A percentile compares a stretch with the other conserved stretches of the same genome.
Conservation (phyloP, 2,113 vertebrate genomes). For the Porphyrio hochstetteri region DNA sequence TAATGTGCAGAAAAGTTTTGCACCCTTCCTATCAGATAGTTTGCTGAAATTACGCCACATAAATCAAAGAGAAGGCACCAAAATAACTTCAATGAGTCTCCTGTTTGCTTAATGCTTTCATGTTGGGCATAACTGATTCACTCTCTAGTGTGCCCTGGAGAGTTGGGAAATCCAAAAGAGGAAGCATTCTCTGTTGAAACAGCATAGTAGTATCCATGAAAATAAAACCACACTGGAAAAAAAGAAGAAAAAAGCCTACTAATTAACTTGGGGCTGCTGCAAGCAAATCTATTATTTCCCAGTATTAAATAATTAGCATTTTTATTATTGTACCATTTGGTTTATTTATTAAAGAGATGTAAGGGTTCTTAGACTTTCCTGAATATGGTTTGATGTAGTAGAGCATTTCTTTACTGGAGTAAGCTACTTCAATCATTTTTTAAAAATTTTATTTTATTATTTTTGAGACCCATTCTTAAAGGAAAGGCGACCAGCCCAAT, state of each 20-base stretch:
- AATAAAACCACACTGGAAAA: not conserved
- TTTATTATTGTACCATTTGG: not conserved
- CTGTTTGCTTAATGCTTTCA: conserved; percentile 52
- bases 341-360: conserved; percentile 15
- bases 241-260: not conserved
- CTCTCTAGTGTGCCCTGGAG: conserved; percentile 45
- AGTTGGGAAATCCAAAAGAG: conserved; percentile 47
- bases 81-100: conserved; percentile 54
- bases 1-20: conserved; percentile 18
- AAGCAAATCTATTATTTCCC: conserved; percentile 13
- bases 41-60: conserved; percentile 61
- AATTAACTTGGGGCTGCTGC: conserved; percentile 3
- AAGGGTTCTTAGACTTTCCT: not conserved
- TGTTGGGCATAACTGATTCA: conserved; percentile 35
- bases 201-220: conserved; percentile 32
- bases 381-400: not conserved
- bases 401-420: not conserved
- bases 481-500: not conserved
- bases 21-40: conserved; percentile 20
- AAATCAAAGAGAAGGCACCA: conserved; percentile 33
- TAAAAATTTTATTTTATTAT: not conserved
- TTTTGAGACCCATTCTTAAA: not conserved
- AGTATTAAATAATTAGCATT: conserved; percentile 42
- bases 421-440: not conserved
- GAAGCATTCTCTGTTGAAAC: conserved; percentile 5